These are phyloP conservation scores for Peromyscus eremicus DNA, from an alignment of 2,797 vertebrate genomes.

Conservation along the genomic window DNA sequence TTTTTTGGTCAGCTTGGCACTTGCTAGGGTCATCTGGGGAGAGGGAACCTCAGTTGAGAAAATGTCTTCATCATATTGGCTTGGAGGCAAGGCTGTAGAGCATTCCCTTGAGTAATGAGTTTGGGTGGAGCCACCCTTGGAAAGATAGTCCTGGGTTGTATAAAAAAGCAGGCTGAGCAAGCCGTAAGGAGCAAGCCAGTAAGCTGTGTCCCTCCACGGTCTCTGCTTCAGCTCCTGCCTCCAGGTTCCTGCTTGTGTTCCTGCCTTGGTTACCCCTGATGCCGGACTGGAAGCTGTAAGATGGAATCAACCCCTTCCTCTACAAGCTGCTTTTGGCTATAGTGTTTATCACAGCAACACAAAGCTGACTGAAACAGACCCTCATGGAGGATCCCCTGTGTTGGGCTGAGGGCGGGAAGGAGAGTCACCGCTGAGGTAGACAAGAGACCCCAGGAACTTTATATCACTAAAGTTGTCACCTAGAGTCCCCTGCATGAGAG, in stretches of 20 bases:
- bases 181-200: not conserved
- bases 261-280: not conserved
- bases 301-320: not conserved
- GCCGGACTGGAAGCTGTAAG: not conserved
- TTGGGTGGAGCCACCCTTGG: not conserved
- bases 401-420: not conserved
- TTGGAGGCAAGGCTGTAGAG: not conserved
- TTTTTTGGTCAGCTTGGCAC: not conserved
- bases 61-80: not conserved
- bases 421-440: not conserved
- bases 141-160: not conserved
- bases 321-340: not conserved
- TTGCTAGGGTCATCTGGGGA: not conserved
- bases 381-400: not conserved
- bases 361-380: not conserved
- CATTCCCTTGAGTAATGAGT: not conserved
- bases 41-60: not conserved
- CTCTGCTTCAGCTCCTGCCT: not conserved
- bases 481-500: not conserved
- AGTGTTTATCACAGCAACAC: not conserved
- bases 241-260: not conserved
- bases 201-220: not conserved
- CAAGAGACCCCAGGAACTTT: not conserved
- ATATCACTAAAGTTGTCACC: not conserved
- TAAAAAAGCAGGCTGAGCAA: not conserved